Evolutionary conservation across 2,888 invertebrate genomes (phyloP), one percentile per base, ranked within the genome.

Genomic region (Hoplodrina blanda): DNA sequence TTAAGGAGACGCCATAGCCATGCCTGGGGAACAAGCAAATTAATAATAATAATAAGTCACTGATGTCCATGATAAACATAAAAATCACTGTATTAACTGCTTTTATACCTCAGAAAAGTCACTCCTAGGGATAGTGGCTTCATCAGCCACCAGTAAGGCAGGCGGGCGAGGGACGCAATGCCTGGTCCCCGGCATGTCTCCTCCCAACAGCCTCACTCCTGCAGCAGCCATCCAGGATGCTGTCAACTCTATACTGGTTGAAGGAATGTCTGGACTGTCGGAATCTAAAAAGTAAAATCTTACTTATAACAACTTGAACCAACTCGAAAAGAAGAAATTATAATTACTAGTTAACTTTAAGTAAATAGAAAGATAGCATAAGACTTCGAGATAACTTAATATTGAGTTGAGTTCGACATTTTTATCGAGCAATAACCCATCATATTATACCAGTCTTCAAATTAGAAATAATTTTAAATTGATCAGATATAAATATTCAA

Each of bases 1-100:
- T 90, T 85, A 2, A 91, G 87, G 0, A 97, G 84, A 19, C 97
- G 97, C 97, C 97, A 97, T 0, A 97, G 89, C 97, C 97, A 97
- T 0, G 97, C 97, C 95, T 97, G 96, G 76, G 96, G 96, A 73
- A 0, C 10, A 11, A 37, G 15, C 7, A 33, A 17, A 3, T 13
- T 41, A 25, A 25, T 2, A 25, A 2, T 2, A 25, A 25, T 25
- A 25, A 2, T 25, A 25, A 25, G 25, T 2, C 25, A 37, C 8
- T 37, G 8, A 7, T 8, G 37, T 37, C 37, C 37, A 8, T 8
- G 11, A 44, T 15, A 44, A 15, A 44, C 11, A 10, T 44, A 15
- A 4, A 44, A 44, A 44, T 11, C 2, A 37, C 8, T 37, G 37
- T 8, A 37, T 37, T 17, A 46, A 46, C 17, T 4, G 6, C 17